Conservation (phyloP, 1,140 invertebrate genomes). For the Zaprionus ghesquierei region DNA sequence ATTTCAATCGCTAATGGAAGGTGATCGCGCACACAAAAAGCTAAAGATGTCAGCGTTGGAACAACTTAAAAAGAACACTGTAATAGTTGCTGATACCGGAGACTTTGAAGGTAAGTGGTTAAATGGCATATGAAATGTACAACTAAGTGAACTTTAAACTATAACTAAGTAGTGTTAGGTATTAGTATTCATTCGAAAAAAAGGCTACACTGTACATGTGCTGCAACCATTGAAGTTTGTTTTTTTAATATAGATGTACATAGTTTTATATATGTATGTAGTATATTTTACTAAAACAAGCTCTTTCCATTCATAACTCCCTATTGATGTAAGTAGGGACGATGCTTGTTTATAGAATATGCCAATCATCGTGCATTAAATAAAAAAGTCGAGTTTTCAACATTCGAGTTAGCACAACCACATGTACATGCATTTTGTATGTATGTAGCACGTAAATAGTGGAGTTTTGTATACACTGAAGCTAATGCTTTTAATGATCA, state of each 20-base stretch:
- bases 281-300: not conserved
- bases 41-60: constrained; percentile 52
- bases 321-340: no score
- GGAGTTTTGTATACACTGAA: not conserved
- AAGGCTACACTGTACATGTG: not conserved
- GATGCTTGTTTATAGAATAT: not conserved
- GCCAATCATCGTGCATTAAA: no score
- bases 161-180: not conserved
- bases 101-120: constrained; percentile 90
- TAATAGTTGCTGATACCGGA: constrained; percentile 98
- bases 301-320: no score
- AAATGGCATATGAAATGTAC: not conserved
- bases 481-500: not conserved
- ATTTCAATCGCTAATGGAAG: constrained; percentile 39
- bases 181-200: not conserved
- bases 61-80: constrained; percentile 91
- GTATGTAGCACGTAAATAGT: not conserved
- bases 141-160: not conserved
- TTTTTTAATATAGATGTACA: not conserved
- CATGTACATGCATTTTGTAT: not conserved
- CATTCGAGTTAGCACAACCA: not conserved
- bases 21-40: constrained; percentile 51
- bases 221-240: no score
- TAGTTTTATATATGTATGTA: not conserved
- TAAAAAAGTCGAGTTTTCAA: not conserved